These are phyloP conservation scores for Lasiurus cinereus DNA, from an alignment of 2,113 vertebrate genomes.

Conservation along the genomic window DNA sequence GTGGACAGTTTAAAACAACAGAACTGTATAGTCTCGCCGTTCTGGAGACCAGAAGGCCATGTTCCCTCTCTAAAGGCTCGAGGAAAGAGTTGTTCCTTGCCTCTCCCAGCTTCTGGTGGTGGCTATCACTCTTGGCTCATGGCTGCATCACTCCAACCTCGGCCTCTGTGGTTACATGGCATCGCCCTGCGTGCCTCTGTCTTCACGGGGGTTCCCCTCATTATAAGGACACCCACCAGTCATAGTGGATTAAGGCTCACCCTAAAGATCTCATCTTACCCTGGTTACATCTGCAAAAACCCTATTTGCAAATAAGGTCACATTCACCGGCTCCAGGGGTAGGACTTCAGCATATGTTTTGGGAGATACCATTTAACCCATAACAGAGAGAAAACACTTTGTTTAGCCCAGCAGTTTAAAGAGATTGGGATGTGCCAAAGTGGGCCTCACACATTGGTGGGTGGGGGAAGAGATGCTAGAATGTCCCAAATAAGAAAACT, in stretches of 20 bases:
- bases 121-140: not conserved
- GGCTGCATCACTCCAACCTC: rapidly evolving
- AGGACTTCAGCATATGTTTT: not conserved
- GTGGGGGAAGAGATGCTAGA: rapidly evolving
- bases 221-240: not conserved
- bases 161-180: rapidly evolving
- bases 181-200: not conserved
- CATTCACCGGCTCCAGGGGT: not conserved
- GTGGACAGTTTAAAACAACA: too few species aligned
- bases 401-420: not conserved
- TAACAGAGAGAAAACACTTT: not conserved
- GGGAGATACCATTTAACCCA: not conserved
- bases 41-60: not conserved
- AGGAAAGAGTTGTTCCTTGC: not conserved
- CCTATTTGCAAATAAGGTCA: not conserved
- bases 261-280: not conserved
- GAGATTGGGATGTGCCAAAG: too few species aligned
- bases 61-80: not conserved
- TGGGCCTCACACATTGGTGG: not conserved
- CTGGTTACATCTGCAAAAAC: not conserved
- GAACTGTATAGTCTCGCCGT: not conserved
- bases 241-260: too few species aligned
- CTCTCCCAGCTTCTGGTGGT: not conserved
- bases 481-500: rapidly evolving
- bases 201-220: not conserved